Percentiles rank a stretch among this genome's conserved stretches.
Evolutionary conservation across 1,140 invertebrate species (phyloP).

Genomic region (Polyergus mexicanus): DNA sequence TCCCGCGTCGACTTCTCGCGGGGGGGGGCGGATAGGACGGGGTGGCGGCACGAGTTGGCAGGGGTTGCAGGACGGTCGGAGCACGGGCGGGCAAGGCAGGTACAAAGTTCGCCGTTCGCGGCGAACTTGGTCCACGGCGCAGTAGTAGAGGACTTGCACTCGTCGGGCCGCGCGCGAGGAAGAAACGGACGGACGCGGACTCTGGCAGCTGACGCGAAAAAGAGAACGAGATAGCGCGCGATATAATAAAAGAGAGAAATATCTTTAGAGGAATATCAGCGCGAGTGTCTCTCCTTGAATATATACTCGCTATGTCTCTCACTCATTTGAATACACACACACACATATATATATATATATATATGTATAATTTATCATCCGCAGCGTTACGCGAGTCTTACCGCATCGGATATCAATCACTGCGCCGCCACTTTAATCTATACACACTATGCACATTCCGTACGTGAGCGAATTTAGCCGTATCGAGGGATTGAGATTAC

Average conservation of each 20-base stretch:
- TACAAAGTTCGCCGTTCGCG: not conserved
- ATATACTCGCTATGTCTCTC: not conserved
- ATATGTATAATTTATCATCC: not conserved
- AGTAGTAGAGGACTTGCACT: slow-evolving; percentile 65
- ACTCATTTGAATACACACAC: not conserved
- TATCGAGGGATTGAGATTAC: not conserved
- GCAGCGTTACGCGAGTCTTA: not conserved
- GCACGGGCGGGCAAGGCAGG: slow-evolving; percentile 17
- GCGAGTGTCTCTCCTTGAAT: not conserved
- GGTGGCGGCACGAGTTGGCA: slow-evolving; percentile 36
- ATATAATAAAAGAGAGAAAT: not conserved
- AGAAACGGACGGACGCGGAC: not conserved
- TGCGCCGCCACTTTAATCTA: not conserved
- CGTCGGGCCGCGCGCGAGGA: slow-evolving; percentile 47
- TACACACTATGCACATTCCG: not conserved
- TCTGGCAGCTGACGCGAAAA: not conserved
- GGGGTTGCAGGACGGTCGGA: slow-evolving; percentile 35
- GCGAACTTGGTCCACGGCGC: slow-evolving; percentile 11
- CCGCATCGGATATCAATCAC: not conserved
- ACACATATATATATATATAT: too few relatives aligned
- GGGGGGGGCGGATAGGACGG: slow-evolving; percentile 29
- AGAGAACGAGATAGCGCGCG: not conserved
- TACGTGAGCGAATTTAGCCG: not conserved
- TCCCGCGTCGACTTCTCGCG: slow-evolving; percentile 55
- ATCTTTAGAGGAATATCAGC: too few relatives aligned